phyloP scores from a whole-genome alignment of 1,140 invertebrate genomes.

The Aphaenogaster floridana region DNA sequence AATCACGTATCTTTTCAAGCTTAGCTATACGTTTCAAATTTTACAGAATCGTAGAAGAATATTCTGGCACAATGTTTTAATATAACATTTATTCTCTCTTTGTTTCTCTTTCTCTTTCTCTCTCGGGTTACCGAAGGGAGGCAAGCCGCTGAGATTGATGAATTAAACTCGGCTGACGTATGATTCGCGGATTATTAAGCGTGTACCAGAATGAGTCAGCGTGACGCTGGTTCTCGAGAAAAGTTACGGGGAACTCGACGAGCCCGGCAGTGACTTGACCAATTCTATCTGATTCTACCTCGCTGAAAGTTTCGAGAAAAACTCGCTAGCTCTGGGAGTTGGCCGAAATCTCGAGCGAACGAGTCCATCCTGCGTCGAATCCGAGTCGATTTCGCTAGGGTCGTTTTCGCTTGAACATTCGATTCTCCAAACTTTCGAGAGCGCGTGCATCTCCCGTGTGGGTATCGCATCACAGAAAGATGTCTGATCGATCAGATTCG shows the following conservation, averaged over 20 bases:
- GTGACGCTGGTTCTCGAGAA: conserved; percentile 11
- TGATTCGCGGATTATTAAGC: conserved; percentile 44
- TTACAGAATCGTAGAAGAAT: neutral
- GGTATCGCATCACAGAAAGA: neutral
- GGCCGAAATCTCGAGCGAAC: conserved; percentile 44
- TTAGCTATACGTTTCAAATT: neutral
- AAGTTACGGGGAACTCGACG: conserved; percentile 43
- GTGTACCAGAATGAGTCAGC: conserved; percentile 39
- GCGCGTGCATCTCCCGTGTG: neutral
- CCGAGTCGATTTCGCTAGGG: conserved; percentile 10
- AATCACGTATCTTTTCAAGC: neutral
- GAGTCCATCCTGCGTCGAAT: conserved; percentile 5
- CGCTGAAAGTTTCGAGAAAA: conserved; percentile 56
- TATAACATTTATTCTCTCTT: neutral
- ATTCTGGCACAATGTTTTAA: conserved; percentile 12
- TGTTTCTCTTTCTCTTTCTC: neutral
- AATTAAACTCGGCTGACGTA: conserved; percentile 32
- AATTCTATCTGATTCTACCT: conserved; percentile 53
- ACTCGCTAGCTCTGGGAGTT: conserved; percentile 4
- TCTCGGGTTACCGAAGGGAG: neutral
- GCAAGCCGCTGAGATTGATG: neutral
- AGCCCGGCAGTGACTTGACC: conserved; percentile 29
- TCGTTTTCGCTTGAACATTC: neutral
- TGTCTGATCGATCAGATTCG: neutral
- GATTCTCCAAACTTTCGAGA: conserved; percentile 30